A percentile compares a stretch with the other conserved stretches of the same genome.
Evolutionary conservation across 2,888 invertebrate species (phyloP).

Genomic region (Ormia ochracea): DNA sequence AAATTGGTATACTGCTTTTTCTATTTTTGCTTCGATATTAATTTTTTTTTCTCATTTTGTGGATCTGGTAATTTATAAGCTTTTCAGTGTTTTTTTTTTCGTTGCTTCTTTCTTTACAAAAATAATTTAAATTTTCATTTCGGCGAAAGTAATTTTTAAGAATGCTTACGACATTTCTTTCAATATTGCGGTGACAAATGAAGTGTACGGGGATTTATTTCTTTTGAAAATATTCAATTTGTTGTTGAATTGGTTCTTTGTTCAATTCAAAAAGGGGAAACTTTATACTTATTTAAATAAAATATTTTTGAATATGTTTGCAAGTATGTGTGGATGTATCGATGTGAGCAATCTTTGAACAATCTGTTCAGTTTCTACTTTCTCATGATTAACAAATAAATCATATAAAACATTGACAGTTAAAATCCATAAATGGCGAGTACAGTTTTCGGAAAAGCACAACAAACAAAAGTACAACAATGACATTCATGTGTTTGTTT

Average conservation of each 20-base stretch:
- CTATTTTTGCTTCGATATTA: too few species aligned
- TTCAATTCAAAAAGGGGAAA: background rate
- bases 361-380: too few species aligned
- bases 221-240: background rate
- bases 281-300: background rate
- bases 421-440: background rate
- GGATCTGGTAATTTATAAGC: too few species aligned
- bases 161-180: background rate
- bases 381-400: conserved; percentile 32
- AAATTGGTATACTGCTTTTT: too few species aligned
- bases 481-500: background rate
- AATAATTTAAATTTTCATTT: background rate
- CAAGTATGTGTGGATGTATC: too few species aligned
- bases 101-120: too few species aligned
- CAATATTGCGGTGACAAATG: background rate
- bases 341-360: too few species aligned
- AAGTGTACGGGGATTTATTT: background rate
- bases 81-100: too few species aligned
- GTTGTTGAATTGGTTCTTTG: background rate
- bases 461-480: background rate
- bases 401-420: conserved; percentile 26
- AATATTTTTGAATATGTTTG: background rate
- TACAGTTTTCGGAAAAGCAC: background rate
- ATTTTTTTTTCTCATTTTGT: too few species aligned
- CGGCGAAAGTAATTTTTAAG: background rate